Conservation (phyloP, 1,140 invertebrate genomes). For the Cydia strobilella region DNA sequence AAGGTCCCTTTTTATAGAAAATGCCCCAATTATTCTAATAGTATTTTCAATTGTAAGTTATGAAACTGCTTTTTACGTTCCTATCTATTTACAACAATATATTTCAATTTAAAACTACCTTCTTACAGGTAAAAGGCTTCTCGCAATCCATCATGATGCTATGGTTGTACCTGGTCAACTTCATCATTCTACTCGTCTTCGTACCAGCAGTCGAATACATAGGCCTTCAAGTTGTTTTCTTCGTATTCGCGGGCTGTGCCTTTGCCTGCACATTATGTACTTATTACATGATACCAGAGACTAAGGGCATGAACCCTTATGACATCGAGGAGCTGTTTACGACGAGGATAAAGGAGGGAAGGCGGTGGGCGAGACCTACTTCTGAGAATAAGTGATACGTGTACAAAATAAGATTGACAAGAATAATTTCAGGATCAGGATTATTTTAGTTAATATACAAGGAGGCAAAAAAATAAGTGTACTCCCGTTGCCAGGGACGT, state of each 20-base stretch:
- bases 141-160: conserved; percentile 26
- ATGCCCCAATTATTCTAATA: too few species aligned
- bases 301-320: conserved; percentile 18
- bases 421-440: too few species aligned
- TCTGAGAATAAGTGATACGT: neutral
- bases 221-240: neutral
- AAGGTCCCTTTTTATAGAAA: too few species aligned
- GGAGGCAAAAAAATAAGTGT: too few species aligned
- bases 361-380: neutral
- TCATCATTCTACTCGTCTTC: conserved; percentile 11
- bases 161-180: conserved; percentile 13
- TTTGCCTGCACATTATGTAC: neutral
- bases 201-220: neutral
- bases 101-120: neutral
- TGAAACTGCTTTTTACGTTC: too few species aligned
- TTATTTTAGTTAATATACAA: too few species aligned
- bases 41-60: too few species aligned
- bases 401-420: neutral
- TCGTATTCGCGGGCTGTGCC: conserved; percentile 10
- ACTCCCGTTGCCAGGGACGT: too few species aligned
- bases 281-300: conserved; percentile 11
- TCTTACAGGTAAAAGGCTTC: conserved; percentile 25
- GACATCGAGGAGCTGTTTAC: conserved; percentile 14
- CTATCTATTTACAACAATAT: too few species aligned
- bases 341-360: neutral